Evolutionary conservation across 2,797 vertebrate species (phyloP).

Genomic region (Gastrophryne carolinensis): DNA sequence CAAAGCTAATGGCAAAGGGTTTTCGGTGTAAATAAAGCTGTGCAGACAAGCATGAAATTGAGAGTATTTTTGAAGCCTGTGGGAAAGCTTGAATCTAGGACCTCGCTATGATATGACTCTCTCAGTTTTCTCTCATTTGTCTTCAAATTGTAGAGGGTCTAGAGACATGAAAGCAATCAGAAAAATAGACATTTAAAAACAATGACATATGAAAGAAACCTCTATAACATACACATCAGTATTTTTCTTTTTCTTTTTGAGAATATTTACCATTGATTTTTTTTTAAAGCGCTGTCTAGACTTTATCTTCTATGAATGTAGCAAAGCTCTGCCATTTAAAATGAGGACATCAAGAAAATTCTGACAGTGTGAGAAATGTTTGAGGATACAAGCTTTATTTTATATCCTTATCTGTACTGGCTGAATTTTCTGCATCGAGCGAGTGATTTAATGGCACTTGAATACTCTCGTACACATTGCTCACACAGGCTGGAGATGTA

Average conservation of each 20-base stretch:
- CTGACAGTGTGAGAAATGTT: too few species aligned
- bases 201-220: slow-evolving; percentile 15
- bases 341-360: neutral
- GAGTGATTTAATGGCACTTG: too few species aligned
- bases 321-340: neutral
- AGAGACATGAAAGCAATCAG: slow-evolving; percentile 59
- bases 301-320: neutral
- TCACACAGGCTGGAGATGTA: too few species aligned
- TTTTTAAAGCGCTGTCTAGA: neutral
- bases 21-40: slow-evolving; percentile 73
- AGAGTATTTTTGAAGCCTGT: slow-evolving; percentile 65
- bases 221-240: neutral
- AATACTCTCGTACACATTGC: too few species aligned
- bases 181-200: slow-evolving; percentile 45
- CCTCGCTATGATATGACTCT: slow-evolving; percentile 58
- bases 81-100: slow-evolving; percentile 61
- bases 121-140: slow-evolving; percentile 62
- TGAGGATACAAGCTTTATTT: too few species aligned
- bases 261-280: neutral
- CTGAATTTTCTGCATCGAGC: too few species aligned
- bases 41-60: slow-evolving; percentile 76
- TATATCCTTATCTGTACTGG: too few species aligned
- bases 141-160: slow-evolving; percentile 59
- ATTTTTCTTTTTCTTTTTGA: neutral
- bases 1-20: slow-evolving; percentile 61